Base-by-base conservation (phyloP, 2,888 invertebrate species). In the Cosmia pyralina region DNA sequence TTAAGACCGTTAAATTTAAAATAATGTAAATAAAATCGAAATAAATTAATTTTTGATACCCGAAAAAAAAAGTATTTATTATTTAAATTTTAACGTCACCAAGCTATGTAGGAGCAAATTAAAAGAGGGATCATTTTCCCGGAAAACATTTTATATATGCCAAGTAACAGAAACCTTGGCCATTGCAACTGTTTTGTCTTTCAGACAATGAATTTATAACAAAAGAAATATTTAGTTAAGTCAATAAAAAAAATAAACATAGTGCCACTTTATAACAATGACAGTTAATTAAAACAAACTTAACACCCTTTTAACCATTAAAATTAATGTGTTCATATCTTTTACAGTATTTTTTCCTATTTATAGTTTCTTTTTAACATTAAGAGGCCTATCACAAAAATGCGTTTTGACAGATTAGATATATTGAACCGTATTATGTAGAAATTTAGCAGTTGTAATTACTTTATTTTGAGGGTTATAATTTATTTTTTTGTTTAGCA, bases 161-260 rank as follows among this genome's bases (percentile, higher is more conserved):
- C 13, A 48, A 62, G 22, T 52, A 50, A 38, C 28, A 22, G 11
- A 22, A 52, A 46, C 17, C 11, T 67, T 17, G 1, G 15, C 28
- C 2, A 67, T 22, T 8, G n/a, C 7, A 65, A 50, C 22, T 57
- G 11, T 57, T 50, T 22, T 55, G 10, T 11, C 0, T 63, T 65
- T 41, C n/a, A 34, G 13, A 55, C n/a, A 19, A 67, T 19, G 19
- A 15, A 44, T 44, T 63, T 34, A 22, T 11, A 19, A 28, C 17
- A n/a, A 64, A 73, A 48, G 0, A 19, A 41, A 64, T n/a, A 15
- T 3, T 28, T 28, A 28, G 11, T 13, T n/a, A 38, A 15, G 10
- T 52, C 10, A 76, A 66, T 48, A 55, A 41, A 55, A n/a, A 48
- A 41, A 55, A 55, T 50, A 74, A 41, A 66, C 52, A 59, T 28